Evolutionary conservation across 2,888 invertebrate species (phyloP).

Genomic region (Yponomeuta cagnagella): DNA sequence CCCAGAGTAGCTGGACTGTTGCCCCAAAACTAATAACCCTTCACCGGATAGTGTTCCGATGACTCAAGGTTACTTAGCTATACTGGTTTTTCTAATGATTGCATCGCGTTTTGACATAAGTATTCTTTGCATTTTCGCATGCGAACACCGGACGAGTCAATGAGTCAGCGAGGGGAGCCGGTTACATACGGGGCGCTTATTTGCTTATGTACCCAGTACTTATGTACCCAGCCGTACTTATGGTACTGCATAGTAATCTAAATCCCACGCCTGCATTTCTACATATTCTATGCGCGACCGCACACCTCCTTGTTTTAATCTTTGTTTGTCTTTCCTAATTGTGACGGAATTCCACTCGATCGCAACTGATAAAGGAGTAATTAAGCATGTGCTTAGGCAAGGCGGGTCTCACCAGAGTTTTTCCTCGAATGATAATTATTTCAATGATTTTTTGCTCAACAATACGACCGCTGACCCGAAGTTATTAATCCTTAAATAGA

Average conservation of each 20-base stretch:
- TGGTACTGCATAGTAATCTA: not conserved
- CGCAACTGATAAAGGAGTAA: not conserved
- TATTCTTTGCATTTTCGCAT: slow-evolving; percentile 13
- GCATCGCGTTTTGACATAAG: not conserved
- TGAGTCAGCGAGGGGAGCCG: slow-evolving; percentile 31
- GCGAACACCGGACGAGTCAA: slow-evolving; percentile 22
- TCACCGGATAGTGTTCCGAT: not conserved
- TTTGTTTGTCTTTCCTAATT: not conserved
- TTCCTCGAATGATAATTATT: not conserved
- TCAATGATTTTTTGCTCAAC: not conserved
- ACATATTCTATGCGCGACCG: not conserved
- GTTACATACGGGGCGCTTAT: not conserved
- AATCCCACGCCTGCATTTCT: slow-evolving; percentile 1
- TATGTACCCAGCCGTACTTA: not conserved
- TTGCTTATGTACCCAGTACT: not conserved
- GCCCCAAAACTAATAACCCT: not conserved
- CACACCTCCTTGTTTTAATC: slow-evolving; percentile 1
- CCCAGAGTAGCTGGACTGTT: not conserved
- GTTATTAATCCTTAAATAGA: not conserved
- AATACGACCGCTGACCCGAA: not conserved
- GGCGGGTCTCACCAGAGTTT: not conserved
- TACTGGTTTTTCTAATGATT: slow-evolving; percentile 3
- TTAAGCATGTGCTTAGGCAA: not conserved
- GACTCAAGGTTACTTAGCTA: not conserved
- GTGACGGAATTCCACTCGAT: not conserved